phyloP scores from a whole-genome alignment of 1,140 invertebrate species.

The Rhagoletis pomonella region DNA sequence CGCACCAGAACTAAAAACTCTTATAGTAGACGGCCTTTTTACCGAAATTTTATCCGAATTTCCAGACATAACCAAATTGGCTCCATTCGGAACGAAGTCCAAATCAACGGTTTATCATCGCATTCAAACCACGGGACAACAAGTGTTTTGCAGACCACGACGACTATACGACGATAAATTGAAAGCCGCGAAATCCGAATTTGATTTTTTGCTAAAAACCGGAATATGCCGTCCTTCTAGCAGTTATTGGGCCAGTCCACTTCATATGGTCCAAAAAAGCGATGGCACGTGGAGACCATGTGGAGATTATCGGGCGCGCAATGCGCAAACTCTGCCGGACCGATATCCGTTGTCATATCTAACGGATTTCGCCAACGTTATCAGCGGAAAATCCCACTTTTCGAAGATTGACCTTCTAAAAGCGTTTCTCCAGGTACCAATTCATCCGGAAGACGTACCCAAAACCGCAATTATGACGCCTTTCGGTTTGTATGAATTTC shows the following conservation, averaged over 20 bases:
- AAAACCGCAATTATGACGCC: background rate
- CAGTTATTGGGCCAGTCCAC: constrained; percentile 64
- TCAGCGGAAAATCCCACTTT: background rate
- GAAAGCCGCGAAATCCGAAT: constrained; percentile 44
- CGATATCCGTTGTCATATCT: background rate
- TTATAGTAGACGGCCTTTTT: background rate
- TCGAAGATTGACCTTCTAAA: background rate
- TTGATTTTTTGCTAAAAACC: constrained; percentile 59
- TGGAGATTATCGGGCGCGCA: constrained; percentile 22
- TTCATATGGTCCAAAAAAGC: constrained; percentile 74
- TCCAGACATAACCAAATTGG: background rate
- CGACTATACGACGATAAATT: constrained; percentile 41
- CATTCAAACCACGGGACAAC: constrained; percentile 48
- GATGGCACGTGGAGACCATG: constrained; percentile 72
- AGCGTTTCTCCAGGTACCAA: too few relatives aligned
- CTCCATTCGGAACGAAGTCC: constrained; percentile 9
- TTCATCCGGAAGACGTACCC: background rate
- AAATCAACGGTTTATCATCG: constrained; percentile 46
- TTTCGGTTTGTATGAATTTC: background rate
- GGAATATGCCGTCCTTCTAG: constrained; percentile 66
- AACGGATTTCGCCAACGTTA: background rate
- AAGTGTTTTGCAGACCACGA: constrained; percentile 22
- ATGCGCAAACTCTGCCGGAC: background rate
- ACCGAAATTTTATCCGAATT: background rate
- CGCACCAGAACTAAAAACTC: background rate